Base-by-base conservation (phyloP, 2,888 invertebrate genomes). In the Reticulitermes lucifugus region DNA sequence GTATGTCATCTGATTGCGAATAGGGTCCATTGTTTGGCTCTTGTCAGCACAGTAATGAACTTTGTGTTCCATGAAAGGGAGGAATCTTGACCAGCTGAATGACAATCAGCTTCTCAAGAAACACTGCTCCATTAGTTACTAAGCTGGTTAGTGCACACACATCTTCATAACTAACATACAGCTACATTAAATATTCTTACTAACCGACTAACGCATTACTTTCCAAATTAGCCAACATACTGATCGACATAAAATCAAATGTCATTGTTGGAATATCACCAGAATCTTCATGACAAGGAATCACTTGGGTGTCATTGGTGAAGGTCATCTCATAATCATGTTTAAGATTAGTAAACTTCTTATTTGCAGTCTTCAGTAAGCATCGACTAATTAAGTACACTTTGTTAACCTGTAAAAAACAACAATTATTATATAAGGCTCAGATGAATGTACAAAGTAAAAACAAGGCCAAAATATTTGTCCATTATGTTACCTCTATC, bases 241-340 rank as follows among this genome's bases (percentile, higher is more conserved):
- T 94, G 88, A 99, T 96, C 0, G 95, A 93, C 6, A 95, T 91
- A 89, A 98, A 96, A 88, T 96, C 94, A 89, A 94, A 98, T 88
- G 95, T 94, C 59, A 97, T 91, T 77, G 94, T 92, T 1, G 98
- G 98, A 88, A 98, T 94, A 2, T 93, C 93, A 0, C 91, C 89
- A 0, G 91, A 89, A 73, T 94, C 94, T 46, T 94, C 94, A 70
- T 88, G 75, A 86, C 93, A 93, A 1, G 91, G 91, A 21, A 90
- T 89, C 2, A 94, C 89, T 88, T 91, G 92, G 0, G 97, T 95
- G 77, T 98, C 98, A 12, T 91, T 91, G 21, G 92, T 94, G 89
- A 99, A 94, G 1, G 97, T 96, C 95, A 99, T 96, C 91, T 99
- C 99, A 89, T 99, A 99, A 90, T 99, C 99, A 90, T 99, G 98